Percentiles rank a stretch among this genome's conserved stretches.
These are phyloP conservation scores for Ibycter americanus DNA, from an alignment of 2,797 vertebrate genomes.

Conservation along the genomic window DNA sequence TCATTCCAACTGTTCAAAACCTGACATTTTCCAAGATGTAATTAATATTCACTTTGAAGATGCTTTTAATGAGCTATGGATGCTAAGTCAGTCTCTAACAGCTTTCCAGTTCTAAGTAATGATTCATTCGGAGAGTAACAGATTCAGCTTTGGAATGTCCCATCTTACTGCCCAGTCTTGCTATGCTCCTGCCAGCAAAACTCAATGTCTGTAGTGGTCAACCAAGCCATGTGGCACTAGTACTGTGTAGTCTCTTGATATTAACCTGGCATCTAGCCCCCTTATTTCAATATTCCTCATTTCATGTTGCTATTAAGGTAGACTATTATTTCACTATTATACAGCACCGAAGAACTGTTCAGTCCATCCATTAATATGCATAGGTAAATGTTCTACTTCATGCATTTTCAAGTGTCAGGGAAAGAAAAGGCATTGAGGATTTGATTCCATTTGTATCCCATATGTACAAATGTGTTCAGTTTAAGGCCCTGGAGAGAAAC, in stretches of 20 bases:
- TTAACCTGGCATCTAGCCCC: constrained; percentile 46
- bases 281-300: constrained; percentile 51
- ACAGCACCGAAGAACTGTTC: neutral
- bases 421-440: neutral
- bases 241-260: constrained; percentile 44
- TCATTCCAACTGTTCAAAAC: constrained; percentile 69
- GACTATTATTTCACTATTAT: constrained; percentile 4
- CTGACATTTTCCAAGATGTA: constrained; percentile 67
- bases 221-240: constrained; percentile 58
- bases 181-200: constrained; percentile 50
- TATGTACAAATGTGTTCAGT: neutral
- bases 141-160: constrained; percentile 51
- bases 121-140: constrained; percentile 57
- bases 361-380: neutral
- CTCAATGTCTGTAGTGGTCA: constrained; percentile 39
- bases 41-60: constrained; percentile 71
- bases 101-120: constrained; percentile 56
- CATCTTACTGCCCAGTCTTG: constrained; percentile 37
- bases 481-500: neutral
- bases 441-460: constrained; percentile 10
- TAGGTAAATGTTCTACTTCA: neutral
- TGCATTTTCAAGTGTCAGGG: neutral
- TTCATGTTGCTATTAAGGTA: constrained; percentile 23
- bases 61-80: constrained; percentile 64
- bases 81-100: constrained; percentile 55